A percentile compares a stretch with the other conserved stretches of the same genome.
Evolutionary conservation across 2,888 invertebrate species (phyloP).

Genomic region (Scaptomyza reducta): DNA sequence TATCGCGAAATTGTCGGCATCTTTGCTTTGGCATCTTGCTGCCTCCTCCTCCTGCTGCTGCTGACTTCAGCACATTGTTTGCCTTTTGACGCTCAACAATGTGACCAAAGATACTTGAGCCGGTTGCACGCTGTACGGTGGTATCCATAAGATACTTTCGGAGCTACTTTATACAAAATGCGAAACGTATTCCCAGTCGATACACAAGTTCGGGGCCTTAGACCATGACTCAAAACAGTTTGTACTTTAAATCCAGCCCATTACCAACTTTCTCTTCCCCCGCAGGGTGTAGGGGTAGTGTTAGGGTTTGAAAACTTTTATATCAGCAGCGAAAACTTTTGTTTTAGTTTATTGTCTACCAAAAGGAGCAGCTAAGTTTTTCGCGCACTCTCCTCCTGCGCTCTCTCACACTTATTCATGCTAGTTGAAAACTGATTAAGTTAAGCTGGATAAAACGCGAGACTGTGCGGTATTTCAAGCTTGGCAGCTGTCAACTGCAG

Average conservation of each 20-base stretch:
- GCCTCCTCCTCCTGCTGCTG: background rate
- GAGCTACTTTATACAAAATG: constrained; percentile 28
- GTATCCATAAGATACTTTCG: constrained; percentile 25
- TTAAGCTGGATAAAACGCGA: constrained; percentile 33
- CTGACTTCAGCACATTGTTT: constrained; percentile 53
- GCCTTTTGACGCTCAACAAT: constrained; percentile 52
- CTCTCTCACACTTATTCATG: background rate
- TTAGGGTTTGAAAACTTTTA: constrained; percentile 46
- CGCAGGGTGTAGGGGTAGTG: background rate
- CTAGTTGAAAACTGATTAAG: constrained; percentile 62
- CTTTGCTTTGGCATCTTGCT: constrained; percentile 17
- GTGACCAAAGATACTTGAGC: constrained; percentile 44
- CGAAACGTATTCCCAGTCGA: constrained; percentile 26
- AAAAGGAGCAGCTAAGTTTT: constrained; percentile 55
- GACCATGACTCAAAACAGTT: background rate
- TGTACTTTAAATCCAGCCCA: constrained; percentile 34
- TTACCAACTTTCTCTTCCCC: background rate
- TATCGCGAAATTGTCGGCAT: constrained; percentile 40
- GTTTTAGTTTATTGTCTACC: constrained; percentile 74
- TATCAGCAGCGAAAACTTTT: constrained; percentile 68
- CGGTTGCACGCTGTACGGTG: constrained; percentile 5
- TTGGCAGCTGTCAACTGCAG: constrained; percentile 18
- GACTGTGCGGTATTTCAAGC: constrained; percentile 10
- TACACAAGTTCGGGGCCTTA: constrained; percentile 7
- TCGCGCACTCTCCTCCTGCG: background rate